Evolutionary conservation across 2,797 vertebrate genomes (phyloP), one percentile per base, ranked within the genome.

Genomic region (Eulemur mongoz): DNA sequence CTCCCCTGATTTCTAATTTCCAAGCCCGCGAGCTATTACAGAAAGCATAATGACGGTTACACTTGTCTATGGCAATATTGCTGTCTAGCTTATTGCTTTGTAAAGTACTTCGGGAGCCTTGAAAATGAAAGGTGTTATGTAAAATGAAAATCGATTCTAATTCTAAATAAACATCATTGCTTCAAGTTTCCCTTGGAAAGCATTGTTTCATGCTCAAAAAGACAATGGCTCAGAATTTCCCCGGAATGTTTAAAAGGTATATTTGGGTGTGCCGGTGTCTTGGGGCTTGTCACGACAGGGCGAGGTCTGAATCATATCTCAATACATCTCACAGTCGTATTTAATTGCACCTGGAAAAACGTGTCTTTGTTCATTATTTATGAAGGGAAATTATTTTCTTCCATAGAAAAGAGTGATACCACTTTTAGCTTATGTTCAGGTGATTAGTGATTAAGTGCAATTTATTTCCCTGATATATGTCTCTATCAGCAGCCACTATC

Each of bases 1-100:
- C 94, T 98, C 97, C 90, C 96, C 90, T 88, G 95, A 97, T 98
- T 98, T 98, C 97, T 98, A 97, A 98, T 98, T 98, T 97, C 95
- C 96, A 97, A 97, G 96, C 81, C 96, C 45, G 90, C 5, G 30
- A 97, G 97, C 97, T 97, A 97, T 98, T 98, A 97, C 94, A 91
- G 93, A 93, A 76, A 85, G 73, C 94, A n/a, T 97, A 97, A 97
- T 97, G 96, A 96, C 4, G 22, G 96, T 59, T 93, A 96, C 14
- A 96, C 98, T 98, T 96, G 96, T 98, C 95, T 87, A 45, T 0
- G 38, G 92, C 94, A 86, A 84, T 93, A 93, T 89, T 94, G 89
- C 84, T 63, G 40, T 48, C 67, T 96, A 76, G 76, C 73, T 96
- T 96, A 94, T 35, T 98, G 93, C 78, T 97, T 97, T 94, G 88